Percentiles rank a stretch among this genome's conserved stretches.
These are phyloP conservation scores for Mus minutoides DNA, from an alignment of 2,797 vertebrate species.

Conservation along the genomic window DNA sequence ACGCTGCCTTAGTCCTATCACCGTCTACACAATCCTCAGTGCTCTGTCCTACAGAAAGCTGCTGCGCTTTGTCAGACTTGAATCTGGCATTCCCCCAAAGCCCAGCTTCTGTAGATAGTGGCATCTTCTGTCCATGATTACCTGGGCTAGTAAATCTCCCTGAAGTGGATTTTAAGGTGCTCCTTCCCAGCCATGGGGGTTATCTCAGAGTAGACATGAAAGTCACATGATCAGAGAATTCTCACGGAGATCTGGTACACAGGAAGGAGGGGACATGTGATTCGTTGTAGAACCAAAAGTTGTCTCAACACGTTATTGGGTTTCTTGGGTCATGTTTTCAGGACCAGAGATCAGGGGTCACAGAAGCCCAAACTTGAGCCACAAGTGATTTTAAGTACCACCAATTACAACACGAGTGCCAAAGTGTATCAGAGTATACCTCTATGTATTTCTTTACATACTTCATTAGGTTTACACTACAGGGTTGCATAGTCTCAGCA, in stretches of 20 bases:
- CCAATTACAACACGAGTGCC: neutral
- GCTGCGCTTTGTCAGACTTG: neutral
- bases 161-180: neutral
- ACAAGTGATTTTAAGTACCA: neutral
- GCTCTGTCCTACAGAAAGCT: neutral
- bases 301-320: neutral
- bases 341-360: neutral
- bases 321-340: neutral
- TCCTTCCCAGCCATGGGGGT: neutral
- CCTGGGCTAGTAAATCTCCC: neutral
- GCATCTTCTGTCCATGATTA: neutral
- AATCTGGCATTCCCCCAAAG: neutral
- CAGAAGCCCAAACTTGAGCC: neutral
- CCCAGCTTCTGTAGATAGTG: neutral
- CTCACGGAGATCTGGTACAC: neutral
- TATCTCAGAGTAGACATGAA: neutral
- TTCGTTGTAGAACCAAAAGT: neutral
- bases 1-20: neutral
- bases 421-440: neutral
- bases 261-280: neutral
- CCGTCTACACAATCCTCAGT: neutral
- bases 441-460: neutral
- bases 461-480: neutral
- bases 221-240: neutral
- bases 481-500: neutral